phyloP scores from a whole-genome alignment of 2,113 vertebrate genomes.

The Lontra canadensis region DNA sequence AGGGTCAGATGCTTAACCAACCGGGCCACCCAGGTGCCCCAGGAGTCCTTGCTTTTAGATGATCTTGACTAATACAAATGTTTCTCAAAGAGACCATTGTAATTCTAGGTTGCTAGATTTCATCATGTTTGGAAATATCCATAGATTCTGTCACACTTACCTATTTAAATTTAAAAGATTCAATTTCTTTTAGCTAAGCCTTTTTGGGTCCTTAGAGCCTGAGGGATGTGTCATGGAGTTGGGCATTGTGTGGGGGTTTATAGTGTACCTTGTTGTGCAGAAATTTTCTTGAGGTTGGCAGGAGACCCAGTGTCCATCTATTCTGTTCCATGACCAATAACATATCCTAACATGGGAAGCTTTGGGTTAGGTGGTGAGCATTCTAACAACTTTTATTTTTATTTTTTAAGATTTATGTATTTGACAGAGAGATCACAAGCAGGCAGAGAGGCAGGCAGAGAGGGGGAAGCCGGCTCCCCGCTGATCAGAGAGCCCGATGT shows the following conservation, averaged over 20 bases:
- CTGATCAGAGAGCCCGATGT: too few relatives aligned
- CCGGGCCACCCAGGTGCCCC: not conserved
- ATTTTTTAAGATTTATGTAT: too few relatives aligned
- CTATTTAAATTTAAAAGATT: not conserved
- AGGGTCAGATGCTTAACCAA: not conserved
- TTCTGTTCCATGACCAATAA: not conserved
- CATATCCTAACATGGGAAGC: not conserved
- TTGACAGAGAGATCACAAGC: too few relatives aligned
- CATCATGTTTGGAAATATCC: not conserved
- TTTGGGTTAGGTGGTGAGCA: not conserved
- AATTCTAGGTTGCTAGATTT: not conserved
- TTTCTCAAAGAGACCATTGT: not conserved
- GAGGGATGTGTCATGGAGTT: not conserved
- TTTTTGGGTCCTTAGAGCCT: not conserved
- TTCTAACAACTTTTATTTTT: not conserved
- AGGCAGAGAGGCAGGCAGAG: too few relatives aligned
- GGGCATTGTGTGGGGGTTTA: not conserved
- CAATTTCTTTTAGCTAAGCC: not conserved
- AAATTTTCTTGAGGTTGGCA: not conserved
- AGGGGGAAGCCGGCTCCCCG: too few relatives aligned
- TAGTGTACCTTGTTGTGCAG: not conserved
- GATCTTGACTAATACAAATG: not conserved
- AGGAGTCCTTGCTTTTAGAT: not conserved
- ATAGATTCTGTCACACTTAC: not conserved
- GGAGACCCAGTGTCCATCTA: not conserved